Base-by-base conservation (phyloP, 53 echinoderm and acorn worm species). In the Mesocentrotus franciscanus region DNA sequence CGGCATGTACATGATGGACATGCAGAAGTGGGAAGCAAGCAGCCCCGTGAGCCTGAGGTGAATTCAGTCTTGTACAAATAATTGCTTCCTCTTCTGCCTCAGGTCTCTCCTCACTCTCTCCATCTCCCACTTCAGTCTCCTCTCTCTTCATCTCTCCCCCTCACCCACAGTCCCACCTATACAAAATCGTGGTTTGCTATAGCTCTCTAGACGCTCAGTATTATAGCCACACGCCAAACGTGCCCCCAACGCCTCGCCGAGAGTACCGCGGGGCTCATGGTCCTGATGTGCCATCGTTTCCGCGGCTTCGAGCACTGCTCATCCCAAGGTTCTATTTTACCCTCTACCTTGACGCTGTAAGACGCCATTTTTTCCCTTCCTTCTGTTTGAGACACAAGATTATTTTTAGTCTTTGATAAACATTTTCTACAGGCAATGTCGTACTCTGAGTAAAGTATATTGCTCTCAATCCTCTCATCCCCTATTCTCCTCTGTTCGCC, bases 61-160 rank as follows among this genome's bases (percentile, higher is more conserved):
- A 85, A 68, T 85, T 61, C 87, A 85, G 94, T 94, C 94, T 94
- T 94, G 94, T 94, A 85, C 94, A 94, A 94, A 94, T 94, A 94
- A 94, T 94, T 94, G 94, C 94, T 94, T 94, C 94, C 94, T 85
- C 70, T 76, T 60, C 81, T 33, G 81, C 81, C 93, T 30, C 57
- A 15, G 83, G 93, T 70, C 36, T 56, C 49, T 75, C 74, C 92
- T 92, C 92, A 92, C 75, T 71, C 72, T 35, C 66, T 36, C 91
- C 62, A 64, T 66, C 64, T 58, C 18, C 61, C 91, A 90, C 91
- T 66, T 66, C 91, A 66, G 20, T 58, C 91, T 35, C n/a, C 13
- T 60, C 90, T 59, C 57, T 30, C 90, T 24, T 36, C 90, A 60
- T 90, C 30, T 60, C 94, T 59, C 75, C 34, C 93, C 94, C 1